Conservation (phyloP, 2,797 vertebrate genomes). For the Vultur gryphus region DNA sequence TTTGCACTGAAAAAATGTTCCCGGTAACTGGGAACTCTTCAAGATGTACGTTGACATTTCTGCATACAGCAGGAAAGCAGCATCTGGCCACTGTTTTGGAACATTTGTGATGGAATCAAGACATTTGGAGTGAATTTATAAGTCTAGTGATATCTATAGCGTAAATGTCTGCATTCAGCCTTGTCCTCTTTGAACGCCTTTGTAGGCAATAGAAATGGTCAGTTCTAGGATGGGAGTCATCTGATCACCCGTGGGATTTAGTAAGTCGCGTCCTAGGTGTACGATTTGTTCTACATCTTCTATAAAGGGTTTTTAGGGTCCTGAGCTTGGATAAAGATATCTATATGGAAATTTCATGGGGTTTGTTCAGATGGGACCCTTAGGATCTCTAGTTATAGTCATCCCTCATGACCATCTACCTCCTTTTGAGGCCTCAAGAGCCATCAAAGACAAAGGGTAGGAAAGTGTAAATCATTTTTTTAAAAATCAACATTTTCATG, state of each 20-base stretch:
- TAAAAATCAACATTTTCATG: neutral
- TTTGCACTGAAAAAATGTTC: neutral
- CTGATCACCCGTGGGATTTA: neutral
- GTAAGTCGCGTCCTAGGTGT: neutral
- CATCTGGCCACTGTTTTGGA: neutral
- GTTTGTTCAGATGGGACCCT: neutral
- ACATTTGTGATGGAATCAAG: neutral
- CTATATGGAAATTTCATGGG: neutral
- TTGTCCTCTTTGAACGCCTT: neutral
- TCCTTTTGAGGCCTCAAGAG: neutral
- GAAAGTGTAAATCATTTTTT: neutral
- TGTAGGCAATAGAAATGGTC: neutral
- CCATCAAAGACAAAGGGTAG: neutral
- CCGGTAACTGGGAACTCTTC: neutral
- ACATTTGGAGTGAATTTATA: neutral
- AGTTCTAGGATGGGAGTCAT: neutral
- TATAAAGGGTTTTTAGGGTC: neutral
- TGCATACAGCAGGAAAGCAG: neutral
- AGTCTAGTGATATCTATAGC: neutral
- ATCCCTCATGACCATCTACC: neutral
- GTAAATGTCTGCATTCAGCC: neutral
- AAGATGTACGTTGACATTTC: neutral
- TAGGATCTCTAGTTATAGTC: neutral
- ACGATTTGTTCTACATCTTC: neutral
- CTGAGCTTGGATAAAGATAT: neutral